Evolutionary conservation across 1,140 invertebrate genomes (phyloP), one percentile per base, ranked within the genome.

Genomic region (Littorina saxatilis): DNA sequence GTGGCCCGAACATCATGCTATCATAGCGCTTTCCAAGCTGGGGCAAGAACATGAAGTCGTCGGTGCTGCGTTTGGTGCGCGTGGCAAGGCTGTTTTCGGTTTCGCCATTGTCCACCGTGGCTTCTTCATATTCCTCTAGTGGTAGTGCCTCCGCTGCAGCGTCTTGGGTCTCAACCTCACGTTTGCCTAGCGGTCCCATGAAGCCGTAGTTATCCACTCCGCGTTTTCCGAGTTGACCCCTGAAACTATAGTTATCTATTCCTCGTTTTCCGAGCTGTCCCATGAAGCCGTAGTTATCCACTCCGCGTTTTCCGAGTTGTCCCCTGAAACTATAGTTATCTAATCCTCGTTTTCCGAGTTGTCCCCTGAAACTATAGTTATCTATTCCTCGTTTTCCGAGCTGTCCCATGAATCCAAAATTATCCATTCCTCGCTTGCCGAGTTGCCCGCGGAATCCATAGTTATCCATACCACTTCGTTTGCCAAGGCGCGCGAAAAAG

Each of bases 371-470:
- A 3, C 58, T 35, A 2, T 39, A 66, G 29, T 11, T 39, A 29
- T 79, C 78, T 39, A 79, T 66, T 43, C 61, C 32, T 29, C 80
- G 40, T 39, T 81, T 81, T 0, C 80, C 80, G 2, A 81, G 72
- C 32, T 63, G 72, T 58, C 40, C 52, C 23, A 35, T 39, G 52
- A 81, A 81, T 23, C 68, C 70, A 11, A 37, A 74, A 23, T 39
- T 32, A 35, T 81, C 80, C 70, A 81, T 55, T 5, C 47, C 70
- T 5, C 80, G 70, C 27, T 81, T 81, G 0, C 80, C 80, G 11
- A 81, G 72, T 29, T 55, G 72, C 15, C 39, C 39, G 11, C 35
- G 15, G 35, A 74, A 81, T 2, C 68, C 37, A 7, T 37, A 61
- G n/a, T 27, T 47, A 40, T 81, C 80, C 70, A 81, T 39, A n/a